Conservation (phyloP, 1,140 invertebrate species). For the Trichonephila clavata region DNA sequence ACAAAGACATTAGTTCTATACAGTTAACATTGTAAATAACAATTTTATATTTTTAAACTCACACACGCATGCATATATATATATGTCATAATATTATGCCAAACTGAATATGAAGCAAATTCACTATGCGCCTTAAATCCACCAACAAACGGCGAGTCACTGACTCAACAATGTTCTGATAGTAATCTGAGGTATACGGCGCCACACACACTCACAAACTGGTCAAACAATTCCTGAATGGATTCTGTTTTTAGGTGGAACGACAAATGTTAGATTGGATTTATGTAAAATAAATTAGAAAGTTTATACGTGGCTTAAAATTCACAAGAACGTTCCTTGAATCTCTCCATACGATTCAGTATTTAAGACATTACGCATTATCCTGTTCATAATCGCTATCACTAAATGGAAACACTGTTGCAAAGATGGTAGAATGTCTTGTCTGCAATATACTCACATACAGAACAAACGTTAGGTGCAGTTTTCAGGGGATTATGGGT, state of each 20-base stretch:
- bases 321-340: neutral
- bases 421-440: neutral
- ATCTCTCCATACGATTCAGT: neutral
- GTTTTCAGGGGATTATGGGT: neutral
- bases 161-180: neutral
- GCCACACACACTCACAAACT: neutral
- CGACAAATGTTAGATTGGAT: neutral
- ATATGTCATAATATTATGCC: too few species aligned
- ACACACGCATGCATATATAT: too few species aligned
- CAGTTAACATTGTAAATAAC: too few species aligned
- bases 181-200: neutral
- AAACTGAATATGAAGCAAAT: too few species aligned
- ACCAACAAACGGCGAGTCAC: too few species aligned
- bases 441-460: neutral
- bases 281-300: neutral
- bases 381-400: neutral
- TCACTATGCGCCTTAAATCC: too few species aligned
- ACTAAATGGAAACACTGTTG: too few species aligned
- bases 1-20: too few species aligned
- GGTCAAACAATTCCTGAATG: neutral
- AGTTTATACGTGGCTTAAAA: neutral
- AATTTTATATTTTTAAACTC: too few species aligned
- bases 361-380: neutral
- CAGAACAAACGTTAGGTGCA: neutral
- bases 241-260: neutral